Percentiles rank a stretch among this genome's conserved stretches.
Evolutionary conservation across 2,888 invertebrate genomes (phyloP).

Genomic region (Schizotus pectinicornis): DNA sequence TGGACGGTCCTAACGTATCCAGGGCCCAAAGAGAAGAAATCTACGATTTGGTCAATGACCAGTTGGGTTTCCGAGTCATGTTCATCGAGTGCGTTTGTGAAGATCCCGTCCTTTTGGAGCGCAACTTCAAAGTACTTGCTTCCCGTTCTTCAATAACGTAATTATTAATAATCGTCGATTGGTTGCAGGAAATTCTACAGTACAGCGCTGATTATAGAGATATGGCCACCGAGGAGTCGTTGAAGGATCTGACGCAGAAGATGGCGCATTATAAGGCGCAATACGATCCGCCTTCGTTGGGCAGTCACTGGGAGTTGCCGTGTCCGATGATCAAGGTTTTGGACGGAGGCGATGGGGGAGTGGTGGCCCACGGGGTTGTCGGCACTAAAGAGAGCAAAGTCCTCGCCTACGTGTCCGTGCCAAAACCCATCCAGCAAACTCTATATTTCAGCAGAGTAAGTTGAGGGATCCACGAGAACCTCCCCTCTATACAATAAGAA

Average conservation of each 20-base stretch:
- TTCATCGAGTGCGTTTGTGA: constrained; percentile 93
- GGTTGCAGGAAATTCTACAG: constrained; percentile 72
- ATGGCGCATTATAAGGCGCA: constrained; percentile 83
- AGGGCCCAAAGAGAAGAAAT: constrained; percentile 79
- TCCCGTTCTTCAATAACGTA: background rate
- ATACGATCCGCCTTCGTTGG: constrained; percentile 78
- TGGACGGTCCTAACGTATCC: constrained; percentile 93
- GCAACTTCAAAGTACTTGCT: constrained; percentile 69
- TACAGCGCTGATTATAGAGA: constrained; percentile 86
- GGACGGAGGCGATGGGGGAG: constrained; percentile 68
- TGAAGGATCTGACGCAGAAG: constrained; percentile 80
- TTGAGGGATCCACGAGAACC: constrained; percentile 34
- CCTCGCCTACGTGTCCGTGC: constrained; percentile 86
- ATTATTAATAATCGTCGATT: background rate
- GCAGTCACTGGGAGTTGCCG: constrained; percentile 56
- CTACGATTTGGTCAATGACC: constrained; percentile 72
- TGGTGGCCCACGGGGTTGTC: constrained; percentile 72
- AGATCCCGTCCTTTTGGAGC: constrained; percentile 73
- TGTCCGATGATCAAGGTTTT: constrained; percentile 64
- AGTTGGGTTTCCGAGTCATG: constrained; percentile 82
- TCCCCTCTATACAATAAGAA: too few relatives aligned
- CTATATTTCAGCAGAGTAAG: constrained; percentile 89
- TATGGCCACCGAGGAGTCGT: constrained; percentile 78
- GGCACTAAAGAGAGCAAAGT: constrained; percentile 85
- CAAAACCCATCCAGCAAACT: constrained; percentile 83